phyloP scores from a whole-genome alignment of 2,888 invertebrate species.

The Idaea dimidiata region DNA sequence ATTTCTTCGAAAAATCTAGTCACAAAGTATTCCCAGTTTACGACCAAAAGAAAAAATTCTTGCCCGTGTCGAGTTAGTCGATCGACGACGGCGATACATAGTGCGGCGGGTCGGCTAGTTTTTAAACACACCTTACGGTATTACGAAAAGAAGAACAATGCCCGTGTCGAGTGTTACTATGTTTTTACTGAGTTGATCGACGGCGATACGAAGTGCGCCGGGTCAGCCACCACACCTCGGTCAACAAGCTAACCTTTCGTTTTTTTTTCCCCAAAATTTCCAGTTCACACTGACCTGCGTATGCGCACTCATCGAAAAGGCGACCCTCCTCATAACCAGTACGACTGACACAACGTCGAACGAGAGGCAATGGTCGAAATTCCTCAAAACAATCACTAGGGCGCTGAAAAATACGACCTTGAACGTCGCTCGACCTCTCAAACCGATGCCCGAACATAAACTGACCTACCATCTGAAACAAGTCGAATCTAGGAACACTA shows the following conservation, averaged over 20 bases:
- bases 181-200: too few relatives aligned
- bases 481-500: constrained; percentile 60
- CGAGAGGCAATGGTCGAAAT: constrained; percentile 78
- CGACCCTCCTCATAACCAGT: constrained; percentile 47
- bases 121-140: too few relatives aligned
- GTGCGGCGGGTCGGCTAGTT: too few relatives aligned
- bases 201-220: neutral
- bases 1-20: too few relatives aligned
- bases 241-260: neutral
- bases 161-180: too few relatives aligned
- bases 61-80: too few relatives aligned
- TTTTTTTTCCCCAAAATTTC: constrained; percentile 17
- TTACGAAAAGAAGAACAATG: too few relatives aligned
- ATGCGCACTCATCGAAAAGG: constrained; percentile 61
- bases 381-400: constrained; percentile 75
- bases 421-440: constrained; percentile 51
- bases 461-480: constrained; percentile 56
- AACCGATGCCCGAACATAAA: constrained; percentile 46
- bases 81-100: too few relatives aligned
- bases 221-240: neutral
- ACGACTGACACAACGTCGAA: constrained; percentile 67
- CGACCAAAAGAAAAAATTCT: too few relatives aligned
- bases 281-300: constrained; percentile 69
- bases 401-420: constrained; percentile 60
- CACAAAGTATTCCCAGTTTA: too few relatives aligned